Evolutionary conservation across 2,113 vertebrate genomes (phyloP).

Genomic region (Fukomys damarensis): DNA sequence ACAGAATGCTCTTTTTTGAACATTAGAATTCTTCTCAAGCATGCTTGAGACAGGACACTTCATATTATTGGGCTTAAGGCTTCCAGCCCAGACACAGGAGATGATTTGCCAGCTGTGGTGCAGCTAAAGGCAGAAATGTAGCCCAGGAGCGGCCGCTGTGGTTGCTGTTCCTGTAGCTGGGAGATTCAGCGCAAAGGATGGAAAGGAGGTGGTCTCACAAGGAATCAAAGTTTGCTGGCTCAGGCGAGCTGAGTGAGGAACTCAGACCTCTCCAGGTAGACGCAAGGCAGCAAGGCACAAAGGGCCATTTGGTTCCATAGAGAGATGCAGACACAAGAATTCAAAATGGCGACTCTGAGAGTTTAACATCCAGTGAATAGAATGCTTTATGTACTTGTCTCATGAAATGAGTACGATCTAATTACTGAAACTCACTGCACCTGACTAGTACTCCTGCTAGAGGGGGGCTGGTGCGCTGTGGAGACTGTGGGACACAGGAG

Average conservation of each 20-base stretch:
- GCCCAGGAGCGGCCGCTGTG: fast-evolving
- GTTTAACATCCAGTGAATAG: background rate
- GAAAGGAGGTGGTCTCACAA: background rate
- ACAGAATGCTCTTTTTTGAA: slow-evolving; percentile 1
- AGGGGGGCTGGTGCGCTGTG: background rate
- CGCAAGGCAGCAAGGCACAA: background rate
- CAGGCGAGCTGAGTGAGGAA: background rate
- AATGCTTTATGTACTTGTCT: background rate
- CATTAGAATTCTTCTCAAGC: slow-evolving; percentile 5
- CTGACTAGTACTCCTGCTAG: background rate
- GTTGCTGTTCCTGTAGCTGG: background rate
- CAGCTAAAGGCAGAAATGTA: background rate
- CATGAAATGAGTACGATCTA: background rate
- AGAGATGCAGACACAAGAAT: background rate
- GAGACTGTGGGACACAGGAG: background rate
- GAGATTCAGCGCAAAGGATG: fast-evolving
- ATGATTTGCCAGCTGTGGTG: background rate
- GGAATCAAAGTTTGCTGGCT: background rate
- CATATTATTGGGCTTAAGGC: background rate
- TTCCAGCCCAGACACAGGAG: background rate
- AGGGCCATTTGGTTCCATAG: background rate
- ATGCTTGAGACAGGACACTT: background rate
- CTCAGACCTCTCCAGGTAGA: background rate
- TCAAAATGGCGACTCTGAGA: background rate
- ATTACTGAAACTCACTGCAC: background rate